Evolutionary conservation across 2,113 vertebrate genomes (phyloP).

Genomic region (Chionis minor): DNA sequence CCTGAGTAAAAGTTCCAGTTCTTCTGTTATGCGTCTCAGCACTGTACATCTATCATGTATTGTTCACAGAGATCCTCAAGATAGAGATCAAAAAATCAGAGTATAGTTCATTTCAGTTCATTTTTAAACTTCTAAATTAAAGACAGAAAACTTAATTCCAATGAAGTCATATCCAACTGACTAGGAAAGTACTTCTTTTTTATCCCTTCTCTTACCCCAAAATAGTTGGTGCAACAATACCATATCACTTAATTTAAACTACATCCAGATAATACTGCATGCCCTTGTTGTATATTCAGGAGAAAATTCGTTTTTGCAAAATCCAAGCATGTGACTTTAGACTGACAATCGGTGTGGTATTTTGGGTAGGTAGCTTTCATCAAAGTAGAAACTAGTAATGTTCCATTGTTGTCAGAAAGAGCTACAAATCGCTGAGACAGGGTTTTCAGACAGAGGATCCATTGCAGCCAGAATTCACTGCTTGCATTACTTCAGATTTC

Average conservation of each 20-base stretch:
- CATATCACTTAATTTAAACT: not conserved
- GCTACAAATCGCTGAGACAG: not conserved
- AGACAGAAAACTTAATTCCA: not conserved
- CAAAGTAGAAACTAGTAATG: not conserved
- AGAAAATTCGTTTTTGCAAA: not conserved
- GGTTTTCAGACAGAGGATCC: not conserved
- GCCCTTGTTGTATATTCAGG: not conserved
- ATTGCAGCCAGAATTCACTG: not conserved
- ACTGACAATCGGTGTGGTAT: not conserved
- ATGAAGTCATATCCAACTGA: not conserved
- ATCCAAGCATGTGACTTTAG: not conserved
- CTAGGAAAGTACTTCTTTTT: not conserved
- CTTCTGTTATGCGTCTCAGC: slow-evolving; percentile 12
- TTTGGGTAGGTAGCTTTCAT: not conserved
- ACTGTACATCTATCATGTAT: not conserved
- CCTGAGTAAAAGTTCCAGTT: slow-evolving; percentile 24
- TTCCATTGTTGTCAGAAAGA: not conserved
- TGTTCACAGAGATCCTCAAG: not conserved
- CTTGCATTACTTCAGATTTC: not conserved
- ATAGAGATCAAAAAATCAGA: not conserved
- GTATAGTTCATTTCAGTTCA: not conserved
- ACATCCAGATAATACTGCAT: not conserved
- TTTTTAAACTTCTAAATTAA: not conserved
- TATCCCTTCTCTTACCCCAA: not conserved
- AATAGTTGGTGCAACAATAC: not conserved